Conservation (phyloP, 2,113 vertebrate genomes). For the Heloderma charlesbogerti region DNA sequence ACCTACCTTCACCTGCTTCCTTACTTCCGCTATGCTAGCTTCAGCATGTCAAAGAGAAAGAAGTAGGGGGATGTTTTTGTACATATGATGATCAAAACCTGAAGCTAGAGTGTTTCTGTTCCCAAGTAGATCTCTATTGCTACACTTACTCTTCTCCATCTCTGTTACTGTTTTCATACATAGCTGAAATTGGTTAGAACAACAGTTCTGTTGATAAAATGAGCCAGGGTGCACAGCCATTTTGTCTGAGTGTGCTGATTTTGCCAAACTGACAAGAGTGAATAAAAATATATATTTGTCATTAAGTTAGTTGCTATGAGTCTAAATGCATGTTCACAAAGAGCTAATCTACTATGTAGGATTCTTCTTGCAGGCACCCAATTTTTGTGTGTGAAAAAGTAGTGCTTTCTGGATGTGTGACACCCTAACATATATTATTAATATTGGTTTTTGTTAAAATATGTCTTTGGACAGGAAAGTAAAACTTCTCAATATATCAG, state of each 20-base stretch:
- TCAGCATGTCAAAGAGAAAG: neutral
- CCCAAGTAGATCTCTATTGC: neutral
- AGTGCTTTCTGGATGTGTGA: constrained; percentile 38
- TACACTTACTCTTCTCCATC: neutral
- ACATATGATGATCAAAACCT: neutral
- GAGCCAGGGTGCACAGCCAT: neutral
- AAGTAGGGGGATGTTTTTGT: neutral
- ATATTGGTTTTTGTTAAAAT: constrained; percentile 52
- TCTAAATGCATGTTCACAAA: neutral
- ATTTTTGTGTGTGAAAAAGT: neutral
- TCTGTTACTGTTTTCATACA: neutral
- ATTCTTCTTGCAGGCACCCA: neutral
- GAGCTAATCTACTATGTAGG: constrained; percentile 8
- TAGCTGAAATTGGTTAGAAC: neutral
- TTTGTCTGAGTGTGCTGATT: neutral
- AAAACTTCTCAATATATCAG: constrained; percentile 30
- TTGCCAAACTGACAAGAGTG: neutral
- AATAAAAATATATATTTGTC: neutral
- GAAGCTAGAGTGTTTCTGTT: neutral
- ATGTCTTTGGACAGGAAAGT: constrained; percentile 39
- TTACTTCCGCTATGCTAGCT: neutral
- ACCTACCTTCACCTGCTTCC: neutral
- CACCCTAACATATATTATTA: constrained; percentile 42
- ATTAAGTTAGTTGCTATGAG: neutral
- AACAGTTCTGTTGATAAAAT: neutral